phyloP scores from a whole-genome alignment of 2,113 vertebrate genomes.

The Brachionichthys hirsutus region DNA sequence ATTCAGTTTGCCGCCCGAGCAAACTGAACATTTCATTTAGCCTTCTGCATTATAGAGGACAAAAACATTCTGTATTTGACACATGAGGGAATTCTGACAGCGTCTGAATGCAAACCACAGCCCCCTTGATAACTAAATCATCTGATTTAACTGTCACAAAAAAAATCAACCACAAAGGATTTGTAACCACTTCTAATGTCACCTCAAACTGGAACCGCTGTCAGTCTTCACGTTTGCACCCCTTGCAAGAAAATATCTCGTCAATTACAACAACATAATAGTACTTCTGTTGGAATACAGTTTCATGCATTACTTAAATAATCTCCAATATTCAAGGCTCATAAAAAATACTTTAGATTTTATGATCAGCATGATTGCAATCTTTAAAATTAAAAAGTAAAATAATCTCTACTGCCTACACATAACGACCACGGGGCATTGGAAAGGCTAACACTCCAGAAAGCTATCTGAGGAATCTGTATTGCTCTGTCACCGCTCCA shows the following conservation, averaged over 20 bases:
- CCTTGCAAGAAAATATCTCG: background rate
- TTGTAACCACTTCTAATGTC: background rate
- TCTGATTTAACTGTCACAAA: conserved; percentile 30
- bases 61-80: conserved; percentile 28
- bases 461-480: conserved; percentile 37
- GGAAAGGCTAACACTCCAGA: conserved; percentile 23
- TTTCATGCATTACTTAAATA: background rate
- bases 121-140: conserved; percentile 31
- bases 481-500: conserved; percentile 23
- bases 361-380: background rate
- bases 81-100: conserved; percentile 35
- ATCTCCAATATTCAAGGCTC: background rate
- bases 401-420: conserved; percentile 28
- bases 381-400: conserved; percentile 2
- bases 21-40: conserved; percentile 18
- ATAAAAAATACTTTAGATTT: conserved; percentile 9
- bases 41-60: conserved; percentile 21
- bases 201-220: background rate
- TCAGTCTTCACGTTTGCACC: background rate
- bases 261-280: background rate
- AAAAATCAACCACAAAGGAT: conserved; percentile 12
- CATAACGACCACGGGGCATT: conserved; percentile 24
- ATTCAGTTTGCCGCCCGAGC: conserved; percentile 36
- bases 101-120: conserved; percentile 34
- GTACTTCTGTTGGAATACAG: background rate